Evolutionary conservation across 2,888 invertebrate species (phyloP), one percentile per base, ranked within the genome.

Genomic region (Mythimna loreyi): DNA sequence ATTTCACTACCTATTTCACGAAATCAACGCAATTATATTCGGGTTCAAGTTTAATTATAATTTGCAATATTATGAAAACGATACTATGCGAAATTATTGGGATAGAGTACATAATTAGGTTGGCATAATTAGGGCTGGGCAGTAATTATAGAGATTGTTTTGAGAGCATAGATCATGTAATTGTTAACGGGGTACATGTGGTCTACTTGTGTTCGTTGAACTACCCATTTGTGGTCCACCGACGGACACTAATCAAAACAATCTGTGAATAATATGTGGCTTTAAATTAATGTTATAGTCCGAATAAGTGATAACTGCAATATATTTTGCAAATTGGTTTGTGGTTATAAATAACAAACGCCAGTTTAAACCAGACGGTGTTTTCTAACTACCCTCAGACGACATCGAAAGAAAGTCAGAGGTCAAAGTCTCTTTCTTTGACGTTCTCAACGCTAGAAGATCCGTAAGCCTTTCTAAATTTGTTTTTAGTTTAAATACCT

Each of bases 21-120:
- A 65, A 71, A 71, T 71, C 65, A 71, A 64, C 71, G 25, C 71
- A 57, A 52, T 65, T 57, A 71, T 65, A 65, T 33, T 25, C 45
- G 25, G n/a, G 30, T 58, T 40, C 45, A 53, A 58, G 65, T 72
- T 65, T 58, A 72, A 72, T 72, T 72, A 53, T 59, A 59, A 72
- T 66, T 72, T 49, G 49, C 25, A 67, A 72, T 72, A 67, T 43
- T 55, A 25, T 59, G 47, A 23, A 43, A 72, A 43, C 33, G 30
- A 21, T 57, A 58, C 25, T 16, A 50, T 28, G 43, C 28, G n/a
- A 11, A 59, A 69, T 60, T 66, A 43, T 47, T 45, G 21, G 25
- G 36, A 28, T 25, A 69, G 56, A 56, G 5, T 23, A 59, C 47
- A 40, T 49, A 43, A 72, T 72, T 66, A 47, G 25, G n/a, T n/a